Evolutionary conservation across 30 jellyfish, hydroid and myxozoan genomes (phyloP), one percentile per base, ranked within the genome.

Genomic region (Hydractinia echinata): DNA sequence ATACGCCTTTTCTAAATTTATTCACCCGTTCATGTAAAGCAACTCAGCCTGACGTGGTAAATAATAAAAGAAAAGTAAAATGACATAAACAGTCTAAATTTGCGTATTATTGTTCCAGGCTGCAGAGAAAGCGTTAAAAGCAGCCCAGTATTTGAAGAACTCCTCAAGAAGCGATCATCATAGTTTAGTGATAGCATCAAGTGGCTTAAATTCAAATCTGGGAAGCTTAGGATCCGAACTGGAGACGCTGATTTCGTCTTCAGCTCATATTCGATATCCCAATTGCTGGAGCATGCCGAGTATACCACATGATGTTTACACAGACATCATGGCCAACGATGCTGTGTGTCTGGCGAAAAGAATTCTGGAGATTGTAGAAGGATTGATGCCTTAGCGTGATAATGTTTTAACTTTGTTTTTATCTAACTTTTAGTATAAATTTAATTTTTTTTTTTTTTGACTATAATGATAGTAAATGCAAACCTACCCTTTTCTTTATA

Each of bases 81-180:
- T 30, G 44, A 30, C 44, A 30, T 30, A 30, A 30, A 2, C 44
- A 30, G 1, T 30, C 44, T 30, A 30, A 30, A 30, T 30, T 30
- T 30, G 44, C 44, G 44, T 30, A 30, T 30, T 30, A 30, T 30
- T 30, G 44, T 68, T 54, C n/a, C 51, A 86, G 95, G 95, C 87
- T 8, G 90, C 95, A 44, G 91, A 86, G 77, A 86, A 86, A 53
- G 89, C 87, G 30, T 56, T 86, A 70, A 86, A 86, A 86, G 85
- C 95, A 10, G 95, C 90, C 6, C 81, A 51, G 18, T 83, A 70
- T 81, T 83, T 72, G 81, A 72, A 53, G 10, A 79, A 88, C 61
- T 76, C 77, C 48, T 58, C 70, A 49, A 48, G 70, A 30, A 61
- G 44, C 68, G 83, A 48, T 4, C 70, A 68, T 6, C 76, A 74